phyloP scores from a whole-genome alignment of 2,888 invertebrate species.

The Portevinia maculata region DNA sequence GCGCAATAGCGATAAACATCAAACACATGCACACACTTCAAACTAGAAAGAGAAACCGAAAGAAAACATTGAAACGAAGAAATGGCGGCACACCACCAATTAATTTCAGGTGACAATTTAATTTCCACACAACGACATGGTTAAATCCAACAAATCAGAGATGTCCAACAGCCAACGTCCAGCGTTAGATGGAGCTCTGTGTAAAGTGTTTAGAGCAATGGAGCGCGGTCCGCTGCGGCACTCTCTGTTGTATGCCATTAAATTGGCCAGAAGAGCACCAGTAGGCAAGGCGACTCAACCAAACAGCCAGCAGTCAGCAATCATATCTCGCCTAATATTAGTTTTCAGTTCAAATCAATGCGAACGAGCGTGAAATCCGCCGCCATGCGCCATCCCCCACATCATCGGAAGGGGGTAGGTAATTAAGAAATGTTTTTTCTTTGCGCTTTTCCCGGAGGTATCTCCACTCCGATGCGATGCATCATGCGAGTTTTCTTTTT shows the following conservation, averaged over 20 bases:
- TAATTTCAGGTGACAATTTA: slow-evolving; percentile 82
- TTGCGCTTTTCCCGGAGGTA: slow-evolving; percentile 65
- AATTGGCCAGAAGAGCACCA: slow-evolving; percentile 28
- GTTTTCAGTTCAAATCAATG: slow-evolving; percentile 72
- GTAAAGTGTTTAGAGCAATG: background rate
- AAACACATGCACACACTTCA: slow-evolving; percentile 34
- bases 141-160: slow-evolving; percentile 68
- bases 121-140: slow-evolving; percentile 76
- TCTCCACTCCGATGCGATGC: slow-evolving; percentile 23
- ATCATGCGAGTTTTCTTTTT: slow-evolving; percentile 43
- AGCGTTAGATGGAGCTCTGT: slow-evolving; percentile 32
- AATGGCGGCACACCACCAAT: slow-evolving; percentile 75
- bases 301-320: slow-evolving; percentile 54
- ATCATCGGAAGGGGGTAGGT: slow-evolving; percentile 46
- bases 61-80: slow-evolving; percentile 17
- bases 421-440: slow-evolving; percentile 66
- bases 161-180: slow-evolving; percentile 45
- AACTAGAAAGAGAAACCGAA: slow-evolving; percentile 9
- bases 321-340: slow-evolving; percentile 71
- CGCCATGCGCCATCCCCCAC: slow-evolving; percentile 39
- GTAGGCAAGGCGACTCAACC: slow-evolving; percentile 50
- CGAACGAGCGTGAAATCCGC: slow-evolving; percentile 68
- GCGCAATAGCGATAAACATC: background rate
- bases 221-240: slow-evolving; percentile 17
- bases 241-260: slow-evolving; percentile 32